These are phyloP conservation scores for Lordiphosa clarofinis DNA, from an alignment of 1,140 invertebrate genomes.

Conservation along the genomic window DNA sequence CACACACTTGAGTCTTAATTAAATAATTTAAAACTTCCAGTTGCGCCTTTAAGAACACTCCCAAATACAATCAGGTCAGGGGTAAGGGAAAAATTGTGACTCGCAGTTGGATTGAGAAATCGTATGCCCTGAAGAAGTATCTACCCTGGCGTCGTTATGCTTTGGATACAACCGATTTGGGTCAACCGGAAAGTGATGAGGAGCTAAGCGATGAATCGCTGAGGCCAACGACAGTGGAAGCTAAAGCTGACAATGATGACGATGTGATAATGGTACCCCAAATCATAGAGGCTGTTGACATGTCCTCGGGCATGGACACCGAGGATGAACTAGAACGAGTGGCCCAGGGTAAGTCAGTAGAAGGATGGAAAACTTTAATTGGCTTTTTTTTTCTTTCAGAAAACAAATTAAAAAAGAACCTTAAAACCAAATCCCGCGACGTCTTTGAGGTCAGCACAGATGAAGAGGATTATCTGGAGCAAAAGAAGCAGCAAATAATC, in stretches of 20 bases:
- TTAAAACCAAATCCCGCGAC: constrained; percentile 22
- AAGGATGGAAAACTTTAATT: background rate
- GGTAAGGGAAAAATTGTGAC: constrained; percentile 86
- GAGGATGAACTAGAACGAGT: constrained; percentile 82
- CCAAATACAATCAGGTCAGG: constrained; percentile 89
- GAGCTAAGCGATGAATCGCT: constrained; percentile 80
- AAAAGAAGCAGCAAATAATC: constrained; percentile 24
- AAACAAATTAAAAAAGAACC: constrained; percentile 16
- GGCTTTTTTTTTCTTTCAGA: constrained; percentile 16
- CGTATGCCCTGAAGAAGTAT: constrained; percentile 83
- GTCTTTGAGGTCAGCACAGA: constrained; percentile 56
- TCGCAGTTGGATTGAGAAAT: constrained; percentile 89
- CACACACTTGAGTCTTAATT: background rate
- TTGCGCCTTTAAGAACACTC: constrained; percentile 93
- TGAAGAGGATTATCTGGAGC: constrained; percentile 63
- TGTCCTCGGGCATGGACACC: constrained; percentile 79
- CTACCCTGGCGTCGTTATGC: constrained; percentile 87
- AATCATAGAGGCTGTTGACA: background rate
- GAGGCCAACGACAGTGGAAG: constrained; percentile 20
- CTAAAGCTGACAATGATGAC: background rate
- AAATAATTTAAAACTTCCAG: constrained; percentile 80
- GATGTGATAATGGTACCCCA: constrained; percentile 2
- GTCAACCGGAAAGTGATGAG: constrained; percentile 80
- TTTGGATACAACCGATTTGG: constrained; percentile 80
- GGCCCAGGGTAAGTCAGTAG: constrained; percentile 35